A percentile compares a stretch with the other conserved stretches of the same genome.
phyloP scores from a whole-genome alignment of 2,113 vertebrate genomes.

The Paramormyrops kingsleyae region DNA sequence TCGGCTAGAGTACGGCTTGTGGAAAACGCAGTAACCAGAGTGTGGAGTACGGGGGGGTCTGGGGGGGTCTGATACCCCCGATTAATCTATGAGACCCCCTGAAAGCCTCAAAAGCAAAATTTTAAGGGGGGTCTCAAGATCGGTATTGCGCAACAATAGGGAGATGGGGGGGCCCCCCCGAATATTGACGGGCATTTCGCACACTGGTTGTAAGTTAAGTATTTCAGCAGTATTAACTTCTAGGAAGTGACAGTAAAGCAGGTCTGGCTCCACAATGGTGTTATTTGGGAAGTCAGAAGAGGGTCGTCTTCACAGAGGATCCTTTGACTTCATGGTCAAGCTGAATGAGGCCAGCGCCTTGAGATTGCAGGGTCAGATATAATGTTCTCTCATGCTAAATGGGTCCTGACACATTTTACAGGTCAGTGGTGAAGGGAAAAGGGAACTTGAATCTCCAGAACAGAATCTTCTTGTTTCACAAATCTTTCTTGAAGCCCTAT shows the following conservation, averaged over 20 bases:
- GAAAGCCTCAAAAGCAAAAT: too few relatives aligned
- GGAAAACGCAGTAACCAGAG: neutral
- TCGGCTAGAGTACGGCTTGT: neutral
- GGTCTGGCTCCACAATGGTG: neutral
- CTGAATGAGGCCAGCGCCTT: neutral
- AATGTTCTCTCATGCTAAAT: neutral
- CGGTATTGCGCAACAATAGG: too few relatives aligned
- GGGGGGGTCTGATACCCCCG: too few relatives aligned
- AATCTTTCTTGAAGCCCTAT: neutral
- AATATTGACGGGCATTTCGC: too few relatives aligned
- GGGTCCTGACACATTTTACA: neutral
- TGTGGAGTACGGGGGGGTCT: too few relatives aligned
- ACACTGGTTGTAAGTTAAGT: too few relatives aligned
- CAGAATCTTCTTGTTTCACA: neutral
- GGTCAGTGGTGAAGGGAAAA: neutral
- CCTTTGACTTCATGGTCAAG: neutral
- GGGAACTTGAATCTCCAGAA: neutral
- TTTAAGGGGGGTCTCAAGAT: too few relatives aligned
- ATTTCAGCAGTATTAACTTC: too few relatives aligned
- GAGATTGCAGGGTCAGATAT: neutral
- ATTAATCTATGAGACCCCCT: too few relatives aligned
- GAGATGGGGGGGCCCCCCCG: too few relatives aligned
- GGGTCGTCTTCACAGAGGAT: neutral
- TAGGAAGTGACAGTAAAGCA: too few relatives aligned
- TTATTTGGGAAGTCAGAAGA: neutral